Base-by-base conservation (phyloP, 1,140 invertebrate species). In the Solenopsis invicta region DNA sequence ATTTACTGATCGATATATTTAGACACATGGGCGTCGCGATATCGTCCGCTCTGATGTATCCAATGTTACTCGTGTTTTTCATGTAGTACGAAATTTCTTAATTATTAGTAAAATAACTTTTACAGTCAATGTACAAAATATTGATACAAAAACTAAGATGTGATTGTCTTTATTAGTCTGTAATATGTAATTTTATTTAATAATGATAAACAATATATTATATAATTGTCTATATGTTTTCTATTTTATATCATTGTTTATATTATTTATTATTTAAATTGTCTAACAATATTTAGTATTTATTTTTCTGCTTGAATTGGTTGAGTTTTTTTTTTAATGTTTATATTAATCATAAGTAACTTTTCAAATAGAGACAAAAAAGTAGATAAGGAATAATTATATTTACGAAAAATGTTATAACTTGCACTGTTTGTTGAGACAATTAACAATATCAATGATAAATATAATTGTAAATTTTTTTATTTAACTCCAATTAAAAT, bases 1-100 rank as follows among this genome's bases (percentile, higher is more conserved):
- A 80, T 54, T 80, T 80, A 52, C 64, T 71, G 45, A 81, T 52
- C 3, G 62, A 69, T 69, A 71, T 81, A 81, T 81, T 71, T 81
- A 81, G 64, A 80, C 29, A 18, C 64, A 71, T 21, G 24, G n/a
- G 34, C 66, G 66, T 54, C 62, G 29, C 21, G 37, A 77, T 61
- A 77, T 48, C 45, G 16, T 13, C 10, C 21, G 8, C 18, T 62
- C 10, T 54, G n/a, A 78, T 34, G 45, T 21, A 37, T 59, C 16
- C 8, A 61, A 12, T n/a, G 10, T n/a, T 34, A 29, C 34, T 59
- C 21, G 29, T 59, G 41, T 59, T 24, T 76, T 54, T 74, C 48
- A 37, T 6, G 10, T n/a, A 54, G 16, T 54, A 50, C 13, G 18
- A 45, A 4, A 34, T 71, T 50, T 71, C 6, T 50, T 16, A 16